These are phyloP conservation scores for Pomatostomus ruficeps DNA, from an alignment of 2,113 vertebrate genomes.

Conservation along the genomic window DNA sequence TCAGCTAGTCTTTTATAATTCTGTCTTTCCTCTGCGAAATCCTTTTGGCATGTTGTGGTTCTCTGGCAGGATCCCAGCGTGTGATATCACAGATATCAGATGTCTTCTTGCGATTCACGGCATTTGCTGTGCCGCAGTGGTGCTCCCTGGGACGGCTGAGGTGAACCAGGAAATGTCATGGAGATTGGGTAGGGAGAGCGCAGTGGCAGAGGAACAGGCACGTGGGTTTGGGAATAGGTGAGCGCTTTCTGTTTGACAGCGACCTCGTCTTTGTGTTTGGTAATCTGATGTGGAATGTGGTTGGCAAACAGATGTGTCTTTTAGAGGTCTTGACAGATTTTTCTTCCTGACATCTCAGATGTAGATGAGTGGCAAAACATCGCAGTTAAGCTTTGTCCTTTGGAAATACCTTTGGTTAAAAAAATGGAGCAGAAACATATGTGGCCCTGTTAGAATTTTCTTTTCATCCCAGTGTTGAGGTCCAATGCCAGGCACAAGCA, in stretches of 20 bases:
- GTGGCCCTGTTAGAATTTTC: neutral
- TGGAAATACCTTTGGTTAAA: neutral
- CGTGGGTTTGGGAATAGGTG: neutral
- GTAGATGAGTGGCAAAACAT: neutral
- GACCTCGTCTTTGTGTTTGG: neutral
- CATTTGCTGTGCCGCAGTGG: neutral
- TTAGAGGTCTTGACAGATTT: neutral
- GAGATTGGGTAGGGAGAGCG: rapidly evolving
- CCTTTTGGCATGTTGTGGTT: conserved; percentile 21
- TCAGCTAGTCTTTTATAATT: conserved; percentile 14
- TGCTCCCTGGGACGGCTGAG: neutral
- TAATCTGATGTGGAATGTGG: neutral
- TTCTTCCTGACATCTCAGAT: neutral
- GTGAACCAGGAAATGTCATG: neutral
- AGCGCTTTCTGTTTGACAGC: neutral
- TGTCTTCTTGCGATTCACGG: neutral
- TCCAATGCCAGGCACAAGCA: neutral
- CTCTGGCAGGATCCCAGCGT: neutral
- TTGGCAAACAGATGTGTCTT: neutral
- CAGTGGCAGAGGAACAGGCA: rapidly evolving
- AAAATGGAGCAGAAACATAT: neutral
- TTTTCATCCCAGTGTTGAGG: neutral
- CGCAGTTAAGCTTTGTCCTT: neutral
- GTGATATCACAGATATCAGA: conserved; percentile 24
- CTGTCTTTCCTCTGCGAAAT: conserved; percentile 26